phyloP scores from a whole-genome alignment of 2,797 vertebrate species.

The Dromococcyx pavoninus region DNA sequence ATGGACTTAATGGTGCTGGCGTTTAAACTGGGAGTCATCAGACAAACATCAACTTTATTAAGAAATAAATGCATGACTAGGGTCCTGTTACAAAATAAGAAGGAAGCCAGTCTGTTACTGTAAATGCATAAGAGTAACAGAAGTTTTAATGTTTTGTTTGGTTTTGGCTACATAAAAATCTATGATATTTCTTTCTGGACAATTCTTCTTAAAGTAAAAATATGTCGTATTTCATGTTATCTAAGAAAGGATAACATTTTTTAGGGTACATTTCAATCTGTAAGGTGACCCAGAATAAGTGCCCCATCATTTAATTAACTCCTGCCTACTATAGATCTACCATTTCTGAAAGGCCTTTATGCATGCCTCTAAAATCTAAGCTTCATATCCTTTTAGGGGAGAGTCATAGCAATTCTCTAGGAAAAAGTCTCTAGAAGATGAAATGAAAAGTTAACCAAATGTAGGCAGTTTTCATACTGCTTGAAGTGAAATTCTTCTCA shows the following conservation, averaged over 20 bases:
- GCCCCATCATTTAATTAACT: neutral
- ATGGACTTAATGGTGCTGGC: neutral
- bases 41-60: neutral
- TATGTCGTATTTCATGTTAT: neutral
- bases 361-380: neutral
- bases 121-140: neutral
- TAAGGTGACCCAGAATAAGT: neutral
- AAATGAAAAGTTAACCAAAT: neutral
- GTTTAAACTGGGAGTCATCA: neutral
- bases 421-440: neutral
- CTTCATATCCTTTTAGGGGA: neutral
- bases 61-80: neutral
- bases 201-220: neutral
- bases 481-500: neutral
- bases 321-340: neutral
- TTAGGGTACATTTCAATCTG: neutral
- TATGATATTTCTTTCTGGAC: neutral
- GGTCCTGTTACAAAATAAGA: neutral
- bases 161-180: neutral
- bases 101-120: neutral
- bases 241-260: neutral
- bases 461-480: neutral
- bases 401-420: neutral
- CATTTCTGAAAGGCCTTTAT: neutral
- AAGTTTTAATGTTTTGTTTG: neutral